A percentile compares a stretch with the other conserved stretches of the same genome.
These are phyloP conservation scores for Gnathonemus echidnorhynchus DNA, from an alignment of 2,113 vertebrate genomes.

Conservation along the genomic window DNA sequence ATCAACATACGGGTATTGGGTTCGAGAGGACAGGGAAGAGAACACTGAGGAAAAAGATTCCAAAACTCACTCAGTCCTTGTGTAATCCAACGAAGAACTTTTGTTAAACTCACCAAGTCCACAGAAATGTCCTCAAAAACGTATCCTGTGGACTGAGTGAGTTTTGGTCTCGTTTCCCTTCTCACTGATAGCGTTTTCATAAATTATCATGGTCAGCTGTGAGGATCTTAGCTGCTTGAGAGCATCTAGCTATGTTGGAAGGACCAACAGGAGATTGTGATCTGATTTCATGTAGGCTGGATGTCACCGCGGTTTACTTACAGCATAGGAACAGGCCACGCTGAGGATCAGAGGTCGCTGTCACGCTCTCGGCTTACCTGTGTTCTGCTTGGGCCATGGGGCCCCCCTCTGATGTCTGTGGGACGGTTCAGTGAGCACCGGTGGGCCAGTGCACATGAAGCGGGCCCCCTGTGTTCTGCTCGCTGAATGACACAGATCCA, in stretches of 20 bases:
- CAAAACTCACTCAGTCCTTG: not conserved
- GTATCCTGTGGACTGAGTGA: not conserved
- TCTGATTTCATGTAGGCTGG: not conserved
- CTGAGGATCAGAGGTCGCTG: not conserved
- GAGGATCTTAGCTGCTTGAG: not conserved
- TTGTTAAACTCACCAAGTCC: not conserved
- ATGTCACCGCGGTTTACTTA: not conserved
- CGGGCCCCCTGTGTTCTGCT: conserved; percentile 36
- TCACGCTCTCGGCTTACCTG: not conserved
- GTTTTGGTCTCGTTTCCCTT: not conserved
- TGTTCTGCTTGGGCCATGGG: not conserved
- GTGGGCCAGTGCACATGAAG: not conserved
- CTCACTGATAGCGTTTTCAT: not conserved
- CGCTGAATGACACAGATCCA: conserved; percentile 37
- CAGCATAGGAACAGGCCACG: not conserved
- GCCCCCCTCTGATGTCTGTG: not conserved
- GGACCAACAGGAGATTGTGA: not conserved
- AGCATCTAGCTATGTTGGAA: not conserved
- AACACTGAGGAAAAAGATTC: not conserved
- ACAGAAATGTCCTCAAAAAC: not conserved
- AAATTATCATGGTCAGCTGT: not conserved
- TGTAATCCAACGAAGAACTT: not conserved
- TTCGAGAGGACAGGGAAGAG: not conserved
- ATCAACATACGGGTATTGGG: not conserved
- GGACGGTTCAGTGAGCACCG: not conserved